Evolutionary conservation across 2,113 vertebrate genomes (phyloP).

Genomic region (Megaptera novaeangliae): DNA sequence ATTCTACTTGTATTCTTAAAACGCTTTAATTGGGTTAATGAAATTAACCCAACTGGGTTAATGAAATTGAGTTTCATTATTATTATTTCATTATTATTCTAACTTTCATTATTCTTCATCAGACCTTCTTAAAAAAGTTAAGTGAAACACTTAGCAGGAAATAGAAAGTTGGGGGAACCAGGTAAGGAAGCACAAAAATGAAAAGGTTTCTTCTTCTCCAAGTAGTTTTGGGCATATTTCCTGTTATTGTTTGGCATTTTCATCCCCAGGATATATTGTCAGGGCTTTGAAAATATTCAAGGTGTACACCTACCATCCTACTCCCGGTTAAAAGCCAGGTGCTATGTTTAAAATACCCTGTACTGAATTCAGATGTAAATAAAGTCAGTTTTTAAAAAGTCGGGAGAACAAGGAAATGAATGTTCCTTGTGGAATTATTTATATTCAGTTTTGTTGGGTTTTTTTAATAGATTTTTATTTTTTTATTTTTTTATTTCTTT

Average conservation of each 20-base stretch:
- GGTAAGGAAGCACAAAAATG: neutral
- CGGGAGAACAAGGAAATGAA: neutral
- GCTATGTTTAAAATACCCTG: neutral
- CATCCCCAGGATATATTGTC: neutral
- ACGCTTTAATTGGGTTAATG: neutral
- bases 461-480: too few species aligned
- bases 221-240: neutral
- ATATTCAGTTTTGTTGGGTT: neutral
- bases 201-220: neutral
- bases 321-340: neutral
- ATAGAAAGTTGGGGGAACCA: neutral
- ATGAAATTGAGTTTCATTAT: too few species aligned
- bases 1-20: neutral
- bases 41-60: neutral
- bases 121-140: neutral
- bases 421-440: neutral
- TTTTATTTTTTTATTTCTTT: too few species aligned
- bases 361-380: neutral
- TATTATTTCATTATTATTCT: too few species aligned
- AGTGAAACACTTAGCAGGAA: neutral
- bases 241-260: neutral
- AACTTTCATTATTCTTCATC: neutral
- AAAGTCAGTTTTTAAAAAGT: neutral
- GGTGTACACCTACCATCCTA: neutral
- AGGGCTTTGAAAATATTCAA: neutral